Evolutionary conservation across 2,113 vertebrate species (phyloP), one percentile per base, ranked within the genome.

Genomic region (Brevimyrus niger): DNA sequence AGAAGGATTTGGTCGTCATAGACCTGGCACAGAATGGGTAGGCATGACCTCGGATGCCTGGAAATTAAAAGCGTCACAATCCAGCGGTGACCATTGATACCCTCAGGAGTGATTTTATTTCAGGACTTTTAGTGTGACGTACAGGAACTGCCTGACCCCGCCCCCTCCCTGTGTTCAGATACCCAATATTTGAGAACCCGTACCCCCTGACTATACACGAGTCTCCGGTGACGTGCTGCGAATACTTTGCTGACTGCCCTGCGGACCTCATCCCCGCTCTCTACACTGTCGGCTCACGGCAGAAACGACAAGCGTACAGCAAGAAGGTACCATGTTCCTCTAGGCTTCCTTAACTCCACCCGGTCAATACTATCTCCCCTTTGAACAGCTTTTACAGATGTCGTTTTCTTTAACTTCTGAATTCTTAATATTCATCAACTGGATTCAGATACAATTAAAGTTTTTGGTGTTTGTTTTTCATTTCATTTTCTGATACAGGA

Each of bases 21-120:
- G 98, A 99, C 92, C 98, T 99, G 90, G 97, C 97, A 94, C 98
- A 99, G 95, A 98, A 97, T 92, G 98, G 98, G 98, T 99, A 95
- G 96, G 96, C 92, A 15, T 80, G 47, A 88, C 19, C 38, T 9
- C 5, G 42, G 9, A 11, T 69, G n/a, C 10, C 61, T 31, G 55
- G 35, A 88, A 65, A 58, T n/a, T 50, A 17, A 38, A 23, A 0
- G 23, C 0, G 19, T n/a, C 46, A 19, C 13, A 61, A 61, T 61
- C 58, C 58, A n/a, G 23, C 8, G 8, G 21, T n/a, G 84, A 86
- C 61, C n/a, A n/a, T 84, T 46, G 42, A 23, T 47, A 0, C 46
- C 5, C 8, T 46, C 38, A 0, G 82, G n/a, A 9, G 42, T 84
- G 38, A 44, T 47, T 38, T 38, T 7, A 38, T 76, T 38, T 35